phyloP scores from a whole-genome alignment of 2,797 vertebrate genomes.

The Tokudaia tokunoshimensis region DNA sequence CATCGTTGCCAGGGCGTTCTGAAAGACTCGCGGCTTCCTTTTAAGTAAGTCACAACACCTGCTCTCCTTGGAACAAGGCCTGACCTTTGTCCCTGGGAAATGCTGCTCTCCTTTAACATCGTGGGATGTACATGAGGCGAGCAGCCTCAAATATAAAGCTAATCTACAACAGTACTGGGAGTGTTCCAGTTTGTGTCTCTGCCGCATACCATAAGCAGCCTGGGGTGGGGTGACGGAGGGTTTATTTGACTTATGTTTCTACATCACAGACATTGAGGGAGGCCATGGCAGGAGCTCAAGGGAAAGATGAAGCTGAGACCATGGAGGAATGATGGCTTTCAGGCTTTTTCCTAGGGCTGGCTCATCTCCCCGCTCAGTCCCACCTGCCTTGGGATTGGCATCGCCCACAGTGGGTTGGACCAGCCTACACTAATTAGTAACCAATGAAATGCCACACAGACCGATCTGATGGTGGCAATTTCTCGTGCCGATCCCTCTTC shows the following conservation, averaged over 20 bases:
- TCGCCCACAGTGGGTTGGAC: background rate
- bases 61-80: background rate
- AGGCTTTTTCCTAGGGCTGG: background rate
- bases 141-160: background rate
- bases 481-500: background rate
- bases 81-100: background rate
- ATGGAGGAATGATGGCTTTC: background rate
- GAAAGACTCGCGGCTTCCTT: background rate
- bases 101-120: background rate
- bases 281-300: background rate
- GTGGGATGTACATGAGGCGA: background rate
- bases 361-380: background rate
- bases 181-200: background rate
- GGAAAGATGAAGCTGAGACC: background rate
- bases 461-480: no score
- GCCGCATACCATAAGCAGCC: background rate
- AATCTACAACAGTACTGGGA: background rate
- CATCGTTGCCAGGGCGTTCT: background rate
- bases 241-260: background rate
- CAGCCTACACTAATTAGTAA: background rate
- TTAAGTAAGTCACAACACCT: background rate
- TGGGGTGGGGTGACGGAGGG: no score
- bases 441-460: background rate
- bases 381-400: background rate
- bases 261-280: background rate